A percentile compares a stretch with the other conserved stretches of the same genome.
phyloP scores from a whole-genome alignment of 1,140 invertebrate genomes.

The Drosophila sulfurigaster region DNA sequence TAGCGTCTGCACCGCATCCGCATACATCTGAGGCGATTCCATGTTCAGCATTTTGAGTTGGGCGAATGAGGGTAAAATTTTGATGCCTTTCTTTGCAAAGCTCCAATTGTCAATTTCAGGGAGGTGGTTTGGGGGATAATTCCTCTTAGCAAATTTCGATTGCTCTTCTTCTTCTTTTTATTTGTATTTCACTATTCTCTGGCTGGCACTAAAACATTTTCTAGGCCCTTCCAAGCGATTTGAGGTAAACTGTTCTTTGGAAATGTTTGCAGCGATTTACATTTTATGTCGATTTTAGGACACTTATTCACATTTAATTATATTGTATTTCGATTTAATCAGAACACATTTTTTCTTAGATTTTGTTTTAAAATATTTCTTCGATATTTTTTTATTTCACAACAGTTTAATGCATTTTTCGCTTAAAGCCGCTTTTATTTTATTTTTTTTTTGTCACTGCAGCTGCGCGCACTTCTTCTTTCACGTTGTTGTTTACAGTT shows the following conservation, averaged over 20 bases:
- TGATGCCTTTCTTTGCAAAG: slow-evolving; percentile 70
- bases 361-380: slow-evolving; percentile 12
- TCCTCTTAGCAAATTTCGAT: background rate
- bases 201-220: slow-evolving; percentile 38
- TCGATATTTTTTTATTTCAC: slow-evolving; percentile 25
- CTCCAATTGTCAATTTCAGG: background rate
- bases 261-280: slow-evolving; percentile 29
- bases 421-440: slow-evolving; percentile 40
- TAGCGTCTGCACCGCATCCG: slow-evolving; percentile 85
- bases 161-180: too few relatives aligned
- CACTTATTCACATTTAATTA: background rate
- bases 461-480: slow-evolving; percentile 57
- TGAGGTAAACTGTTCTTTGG: slow-evolving; percentile 53
- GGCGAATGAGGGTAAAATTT: slow-evolving; percentile 82
- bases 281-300: slow-evolving; percentile 2
- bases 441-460: slow-evolving; percentile 51
- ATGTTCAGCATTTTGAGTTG: slow-evolving; percentile 86
- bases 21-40: slow-evolving; percentile 91
- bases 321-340: slow-evolving; percentile 1
- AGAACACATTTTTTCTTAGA: background rate
- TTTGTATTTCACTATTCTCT: slow-evolving; percentile 1
- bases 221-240: background rate
- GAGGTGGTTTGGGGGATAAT: background rate
- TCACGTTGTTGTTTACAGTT: slow-evolving; percentile 18
- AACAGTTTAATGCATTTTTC: slow-evolving; percentile 34